Evolutionary conservation across 2,888 invertebrate genomes (phyloP), one percentile per base, ranked within the genome.

Genomic region (Drosophila pseudotalamancana): DNA sequence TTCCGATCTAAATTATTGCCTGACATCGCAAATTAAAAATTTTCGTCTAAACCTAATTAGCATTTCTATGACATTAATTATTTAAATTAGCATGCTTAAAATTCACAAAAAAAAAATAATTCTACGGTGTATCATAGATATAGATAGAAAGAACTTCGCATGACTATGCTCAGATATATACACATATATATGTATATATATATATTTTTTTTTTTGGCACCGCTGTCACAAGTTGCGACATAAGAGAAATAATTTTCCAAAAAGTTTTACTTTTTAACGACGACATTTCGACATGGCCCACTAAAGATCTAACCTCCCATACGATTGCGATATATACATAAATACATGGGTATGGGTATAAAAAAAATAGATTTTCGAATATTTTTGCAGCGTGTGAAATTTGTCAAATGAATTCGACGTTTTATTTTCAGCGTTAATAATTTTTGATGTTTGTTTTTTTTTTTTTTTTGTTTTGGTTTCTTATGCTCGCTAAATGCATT

Each of bases 251-350:
- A 23, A 74, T 74, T 68, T 74, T 79, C 76, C 76, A 72, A 72
- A 75, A 62, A 39, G 25, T 49, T 61, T 61, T 63, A 59, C 64
- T 83, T 83, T 83, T 83, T 77, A 80, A 66, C 75, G 60, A 68
- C 68, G 48, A 71, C 54, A 77, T 79, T 85, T 74, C 75, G 86
- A 81, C 79, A 85, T 82, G 79, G 64, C 79, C 79, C 76, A 75
- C 79, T 64, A 78, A 59, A 75, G 49, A 70, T 49, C 54, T 37
- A 42, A 25, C 16, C 21, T 37, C 40, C 37, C 39, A 6, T 37
- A 35, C 12, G 19, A 51, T 51, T 29, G n/a, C 27, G 2, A 34
- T 16, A 39, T 14, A 25, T 43, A 35, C 18, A n/a, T 11, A 16
- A 16, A 12, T 29, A 14, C 39, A 45, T 25, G 14, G 12, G 21